Evolutionary conservation across 2,888 invertebrate species (phyloP), one percentile per base, ranked within the genome.

Genomic region (Pherbina coryleti): DNA sequence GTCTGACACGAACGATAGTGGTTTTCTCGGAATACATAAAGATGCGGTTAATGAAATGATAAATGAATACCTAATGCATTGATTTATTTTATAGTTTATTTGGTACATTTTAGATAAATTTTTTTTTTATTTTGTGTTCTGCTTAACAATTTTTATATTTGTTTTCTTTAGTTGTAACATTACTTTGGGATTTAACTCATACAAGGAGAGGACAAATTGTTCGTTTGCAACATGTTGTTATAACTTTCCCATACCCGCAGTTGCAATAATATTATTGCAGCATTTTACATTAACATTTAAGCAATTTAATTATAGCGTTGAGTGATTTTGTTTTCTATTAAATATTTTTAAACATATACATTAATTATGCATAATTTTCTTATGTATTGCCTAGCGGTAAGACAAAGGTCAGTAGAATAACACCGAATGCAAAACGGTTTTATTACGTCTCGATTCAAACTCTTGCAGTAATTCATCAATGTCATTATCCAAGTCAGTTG

Each of bases 391-490:
- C 72, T 77, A 77, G 5, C 57, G 25, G 5, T 37, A 69, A 53
- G 44, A 76, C 76, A 76, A 75, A 74, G 81, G 85, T 94, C 91
- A 98, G 91, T 98, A 98, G 91, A 98, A 99, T 88, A 96, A 93
- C 81, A 98, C 95, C 84, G 97, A 96, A 89, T 99, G 98, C 81
- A 99, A 92, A 85, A 99, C 94, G 80, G 96, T 92, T 88, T 98
- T 92, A 84, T 94, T 93, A 87, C 94, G 95, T 90, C 96, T 95
- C 72, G 94, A 93, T 91, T 99, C 99, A 91, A 98, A 98, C 82
- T 97, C 96, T 88, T 97, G 96, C 76, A 99, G 91, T 75, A 99
- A 91, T 91, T 98, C 97, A 91, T 99, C 98, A 86, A 99, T 97
- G 87, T 99, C 98, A 91, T 98, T 97, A 89, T 99, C 99, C 86